A percentile compares a stretch with the other conserved stretches of the same genome.
phyloP scores from a whole-genome alignment of 2,797 vertebrate genomes.

The Alcedo quadribrachys region DNA sequence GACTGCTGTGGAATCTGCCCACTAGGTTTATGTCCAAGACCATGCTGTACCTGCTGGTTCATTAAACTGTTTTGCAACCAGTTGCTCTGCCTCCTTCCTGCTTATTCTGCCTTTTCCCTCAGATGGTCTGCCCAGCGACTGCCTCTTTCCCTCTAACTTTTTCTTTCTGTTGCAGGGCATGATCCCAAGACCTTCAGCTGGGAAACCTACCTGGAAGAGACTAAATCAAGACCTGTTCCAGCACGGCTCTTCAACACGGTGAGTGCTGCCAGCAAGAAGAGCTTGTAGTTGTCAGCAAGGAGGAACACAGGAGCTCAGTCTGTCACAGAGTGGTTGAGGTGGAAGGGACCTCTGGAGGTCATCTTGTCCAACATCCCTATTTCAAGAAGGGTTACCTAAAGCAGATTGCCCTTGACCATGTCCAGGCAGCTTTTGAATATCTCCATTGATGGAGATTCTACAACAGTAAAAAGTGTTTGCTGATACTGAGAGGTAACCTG shows the following conservation, averaged over 20 bases:
- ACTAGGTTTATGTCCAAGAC: background rate
- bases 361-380: background rate
- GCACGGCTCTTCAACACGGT: constrained; percentile 90
- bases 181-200: constrained; percentile 86
- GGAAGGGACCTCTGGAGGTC: background rate
- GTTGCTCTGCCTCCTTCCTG: background rate
- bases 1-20: background rate
- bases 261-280: constrained; percentile 42
- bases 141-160: background rate
- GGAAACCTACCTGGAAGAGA: constrained; percentile 87
- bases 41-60: background rate
- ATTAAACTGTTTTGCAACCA: background rate
- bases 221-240: constrained; percentile 81
- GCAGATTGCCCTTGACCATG: background rate
- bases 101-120: background rate
- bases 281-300: background rate
- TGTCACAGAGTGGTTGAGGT: background rate
- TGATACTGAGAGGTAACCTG: background rate
- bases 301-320: background rate
- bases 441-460: background rate
- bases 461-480: background rate
- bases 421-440: background rate
- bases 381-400: background rate
- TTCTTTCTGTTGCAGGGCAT: constrained; percentile 78
- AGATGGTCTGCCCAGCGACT: background rate